phyloP scores from a whole-genome alignment of 2,797 vertebrate genomes.

The Arnoldichthys spilopterus region DNA sequence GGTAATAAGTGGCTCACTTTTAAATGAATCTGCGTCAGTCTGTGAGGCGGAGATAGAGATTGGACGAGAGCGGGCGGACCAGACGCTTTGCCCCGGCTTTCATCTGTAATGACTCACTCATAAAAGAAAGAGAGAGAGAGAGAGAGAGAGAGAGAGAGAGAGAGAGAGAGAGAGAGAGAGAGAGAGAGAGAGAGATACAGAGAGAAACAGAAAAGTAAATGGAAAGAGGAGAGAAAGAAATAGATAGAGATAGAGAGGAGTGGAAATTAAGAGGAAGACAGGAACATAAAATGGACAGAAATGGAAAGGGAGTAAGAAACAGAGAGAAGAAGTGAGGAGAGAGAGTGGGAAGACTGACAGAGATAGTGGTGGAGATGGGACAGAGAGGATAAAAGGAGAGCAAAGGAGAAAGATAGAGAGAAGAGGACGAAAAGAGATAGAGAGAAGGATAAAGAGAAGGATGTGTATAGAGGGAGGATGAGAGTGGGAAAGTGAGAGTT shows the following conservation, averaged over 20 bases:
- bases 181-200: no score
- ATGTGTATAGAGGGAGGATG: no score
- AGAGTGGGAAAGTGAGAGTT: no score
- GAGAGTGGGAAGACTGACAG: neutral
- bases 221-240: no score
- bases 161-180: slow-evolving; percentile 27
- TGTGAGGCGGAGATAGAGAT: slow-evolving; percentile 52
- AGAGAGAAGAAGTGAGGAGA: neutral
- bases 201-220: no score
- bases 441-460: no score
- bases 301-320: neutral
- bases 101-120: slow-evolving; percentile 69
- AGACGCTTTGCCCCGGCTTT: slow-evolving; percentile 67
- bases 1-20: slow-evolving; percentile 71
- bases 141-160: slow-evolving; percentile 38
- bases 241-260: neutral
- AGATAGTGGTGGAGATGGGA: neutral
- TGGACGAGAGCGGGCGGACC: slow-evolving; percentile 57
- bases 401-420: neutral
- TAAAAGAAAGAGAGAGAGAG: slow-evolving; percentile 56
- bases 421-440: no score
- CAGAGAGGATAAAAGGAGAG: no score
- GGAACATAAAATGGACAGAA: neutral
- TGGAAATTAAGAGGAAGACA: slow-evolving; percentile 17
- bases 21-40: slow-evolving; percentile 72